Evolutionary conservation across 1,140 invertebrate species (phyloP).

Genomic region (Drepana arcuata): DNA sequence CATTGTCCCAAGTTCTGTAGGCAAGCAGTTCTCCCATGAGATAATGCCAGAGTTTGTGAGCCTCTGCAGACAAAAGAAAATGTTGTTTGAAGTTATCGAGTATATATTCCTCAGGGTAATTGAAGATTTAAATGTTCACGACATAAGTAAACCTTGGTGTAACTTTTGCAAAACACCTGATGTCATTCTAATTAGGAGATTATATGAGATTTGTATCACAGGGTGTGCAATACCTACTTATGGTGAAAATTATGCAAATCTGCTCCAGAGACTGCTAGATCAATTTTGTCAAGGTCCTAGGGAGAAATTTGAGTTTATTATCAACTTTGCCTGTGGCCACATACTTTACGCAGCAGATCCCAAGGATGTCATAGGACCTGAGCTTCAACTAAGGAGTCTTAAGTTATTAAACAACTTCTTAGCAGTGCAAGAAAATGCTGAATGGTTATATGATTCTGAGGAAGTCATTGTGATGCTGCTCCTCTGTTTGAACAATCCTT

Average conservation of each 20-base stretch:
- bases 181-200: constrained; percentile 35
- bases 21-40: constrained; percentile 27
- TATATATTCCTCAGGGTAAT: constrained; percentile 53
- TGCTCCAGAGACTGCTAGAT: constrained; percentile 51
- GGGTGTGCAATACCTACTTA: constrained; percentile 46
- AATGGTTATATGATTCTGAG: constrained; percentile 60
- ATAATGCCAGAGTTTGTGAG: constrained; percentile 48
- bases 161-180: constrained; percentile 40
- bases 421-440: constrained; percentile 26
- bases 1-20: constrained; percentile 33
- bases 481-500: constrained; percentile 56
- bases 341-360: constrained; percentile 44
- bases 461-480: constrained; percentile 57
- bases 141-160: constrained; percentile 52
- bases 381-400: constrained; percentile 48
- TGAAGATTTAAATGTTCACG: constrained; percentile 34
- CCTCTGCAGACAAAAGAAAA: constrained; percentile 37
- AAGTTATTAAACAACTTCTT: constrained; percentile 47
- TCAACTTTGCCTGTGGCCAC: constrained; percentile 64
- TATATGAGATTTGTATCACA: constrained; percentile 55
- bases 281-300: constrained; percentile 48
- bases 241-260: constrained; percentile 38
- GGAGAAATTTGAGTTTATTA: constrained; percentile 68
- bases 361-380: constrained; percentile 50
- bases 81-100: constrained; percentile 54